Conservation (phyloP, 2,888 invertebrate genomes). For the Leucoma salicis region DNA sequence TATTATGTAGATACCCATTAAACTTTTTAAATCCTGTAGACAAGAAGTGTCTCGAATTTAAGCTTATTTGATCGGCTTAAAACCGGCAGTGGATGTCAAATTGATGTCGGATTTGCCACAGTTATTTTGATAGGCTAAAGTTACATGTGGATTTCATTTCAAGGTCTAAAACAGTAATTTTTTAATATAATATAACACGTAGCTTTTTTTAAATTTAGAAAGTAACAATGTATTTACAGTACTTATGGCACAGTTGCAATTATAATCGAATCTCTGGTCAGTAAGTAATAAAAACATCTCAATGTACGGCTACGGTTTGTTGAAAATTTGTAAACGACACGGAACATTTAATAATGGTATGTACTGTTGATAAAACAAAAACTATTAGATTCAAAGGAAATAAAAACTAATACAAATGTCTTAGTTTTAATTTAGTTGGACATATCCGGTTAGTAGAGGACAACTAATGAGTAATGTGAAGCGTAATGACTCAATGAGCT, state of each 20-base stretch:
- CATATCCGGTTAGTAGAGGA: constrained; percentile 1
- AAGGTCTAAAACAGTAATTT: constrained; percentile 11
- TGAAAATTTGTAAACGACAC: too few species aligned
- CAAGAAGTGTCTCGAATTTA: constrained; percentile 23
- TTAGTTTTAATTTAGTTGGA: neutral
- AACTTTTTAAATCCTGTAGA: too few species aligned
- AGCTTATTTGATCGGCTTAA: constrained; percentile 56
- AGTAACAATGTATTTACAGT: neutral
- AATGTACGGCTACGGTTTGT: too few species aligned
- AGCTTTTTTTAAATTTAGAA: neutral
- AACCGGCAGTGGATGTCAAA: constrained; percentile 43
- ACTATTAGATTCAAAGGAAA: too few species aligned
- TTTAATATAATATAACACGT: too few species aligned
- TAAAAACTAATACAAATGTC: too few species aligned
- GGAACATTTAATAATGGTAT: too few species aligned
- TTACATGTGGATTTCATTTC: constrained; percentile 27
- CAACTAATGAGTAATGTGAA: constrained; percentile 7
- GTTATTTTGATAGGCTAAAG: constrained; percentile 35
- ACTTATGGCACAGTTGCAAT: neutral
- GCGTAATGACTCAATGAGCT: constrained; percentile 9
- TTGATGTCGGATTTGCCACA: constrained; percentile 47
- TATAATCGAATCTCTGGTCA: neutral
- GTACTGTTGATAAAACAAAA: too few species aligned
- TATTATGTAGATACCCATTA: too few species aligned
- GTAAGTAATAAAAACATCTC: neutral